A percentile compares a stretch with the other conserved stretches of the same genome.
phyloP scores from a whole-genome alignment of 2,113 vertebrate genomes.

The Bubo scandiacus region DNA sequence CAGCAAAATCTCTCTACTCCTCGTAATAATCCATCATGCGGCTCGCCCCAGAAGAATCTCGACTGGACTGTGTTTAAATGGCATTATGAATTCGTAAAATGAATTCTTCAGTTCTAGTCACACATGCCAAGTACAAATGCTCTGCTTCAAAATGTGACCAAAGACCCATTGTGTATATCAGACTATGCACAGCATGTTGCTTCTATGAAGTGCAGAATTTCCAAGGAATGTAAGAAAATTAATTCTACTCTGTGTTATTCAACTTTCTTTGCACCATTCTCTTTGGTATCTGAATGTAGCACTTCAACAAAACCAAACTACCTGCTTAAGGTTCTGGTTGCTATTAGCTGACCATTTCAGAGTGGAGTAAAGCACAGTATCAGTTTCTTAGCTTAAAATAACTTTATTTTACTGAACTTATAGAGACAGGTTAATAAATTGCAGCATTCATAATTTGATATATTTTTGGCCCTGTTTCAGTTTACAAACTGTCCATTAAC shows the following conservation, averaged over 20 bases:
- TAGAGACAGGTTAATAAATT: neutral
- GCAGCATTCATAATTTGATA: conserved; percentile 11
- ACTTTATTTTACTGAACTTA: neutral
- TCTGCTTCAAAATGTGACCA: neutral
- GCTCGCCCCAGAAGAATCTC: neutral
- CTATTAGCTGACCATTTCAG: neutral
- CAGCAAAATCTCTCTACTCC: neutral
- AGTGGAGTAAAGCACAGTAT: neutral
- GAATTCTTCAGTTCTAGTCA: neutral
- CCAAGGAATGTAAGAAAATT: neutral
- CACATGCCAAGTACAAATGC: neutral
- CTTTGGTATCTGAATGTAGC: neutral
- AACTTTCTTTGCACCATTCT: neutral
- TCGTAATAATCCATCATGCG: neutral
- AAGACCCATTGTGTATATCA: neutral
- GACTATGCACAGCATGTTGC: neutral
- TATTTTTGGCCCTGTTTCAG: neutral
- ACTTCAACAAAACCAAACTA: neutral
- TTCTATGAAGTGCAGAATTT: neutral
- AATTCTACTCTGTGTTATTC: neutral
- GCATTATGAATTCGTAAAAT: neutral
- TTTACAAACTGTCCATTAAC: conserved; percentile 43
- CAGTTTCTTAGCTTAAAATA: neutral
- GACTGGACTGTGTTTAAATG: neutral
- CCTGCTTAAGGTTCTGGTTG: neutral